These are phyloP conservation scores for Seira ritae DNA, from an alignment of 2,888 invertebrate species.

Conservation along the genomic window DNA sequence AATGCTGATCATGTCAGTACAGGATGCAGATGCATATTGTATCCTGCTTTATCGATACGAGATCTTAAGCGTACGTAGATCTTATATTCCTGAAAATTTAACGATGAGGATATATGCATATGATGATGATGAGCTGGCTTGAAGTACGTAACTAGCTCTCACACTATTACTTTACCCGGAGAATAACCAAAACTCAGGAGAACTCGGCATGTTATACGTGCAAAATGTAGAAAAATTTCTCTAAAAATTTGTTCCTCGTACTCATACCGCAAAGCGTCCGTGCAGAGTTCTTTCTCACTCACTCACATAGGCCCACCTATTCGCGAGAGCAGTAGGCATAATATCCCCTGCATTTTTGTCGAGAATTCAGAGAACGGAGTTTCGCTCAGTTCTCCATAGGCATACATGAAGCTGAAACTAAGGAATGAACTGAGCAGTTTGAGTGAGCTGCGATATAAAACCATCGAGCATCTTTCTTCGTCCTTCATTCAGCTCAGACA, in stretches of 20 bases:
- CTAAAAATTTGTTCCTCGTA: too few species aligned
- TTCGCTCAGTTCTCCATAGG: too few species aligned
- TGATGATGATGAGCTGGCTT: neutral
- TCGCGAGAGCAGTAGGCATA: too few species aligned
- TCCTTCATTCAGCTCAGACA: conserved; percentile 63
- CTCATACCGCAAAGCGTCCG: too few species aligned
- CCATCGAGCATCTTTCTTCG: conserved; percentile 45
- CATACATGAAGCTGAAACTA: too few species aligned
- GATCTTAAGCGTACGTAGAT: conserved; percentile 1
- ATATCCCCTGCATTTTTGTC: too few species aligned
- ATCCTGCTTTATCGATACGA: conserved; percentile 11
- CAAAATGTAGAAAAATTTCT: too few species aligned
- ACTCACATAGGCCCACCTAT: too few species aligned
- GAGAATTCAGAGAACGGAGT: too few species aligned
- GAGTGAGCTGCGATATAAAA: conserved; percentile 50
- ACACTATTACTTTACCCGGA: neutral
- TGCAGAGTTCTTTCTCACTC: too few species aligned
- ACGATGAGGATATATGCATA: too few species aligned
- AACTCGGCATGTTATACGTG: neutral
- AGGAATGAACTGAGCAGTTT: neutral
- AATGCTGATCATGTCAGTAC: neutral
- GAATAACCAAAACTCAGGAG: neutral
- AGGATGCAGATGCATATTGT: neutral
- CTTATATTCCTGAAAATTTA: conserved; percentile 2
- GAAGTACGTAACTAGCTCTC: neutral